Evolutionary conservation across 2,113 vertebrate genomes (phyloP), one percentile per base, ranked within the genome.

Genomic region (Nibea coibor): DNA sequence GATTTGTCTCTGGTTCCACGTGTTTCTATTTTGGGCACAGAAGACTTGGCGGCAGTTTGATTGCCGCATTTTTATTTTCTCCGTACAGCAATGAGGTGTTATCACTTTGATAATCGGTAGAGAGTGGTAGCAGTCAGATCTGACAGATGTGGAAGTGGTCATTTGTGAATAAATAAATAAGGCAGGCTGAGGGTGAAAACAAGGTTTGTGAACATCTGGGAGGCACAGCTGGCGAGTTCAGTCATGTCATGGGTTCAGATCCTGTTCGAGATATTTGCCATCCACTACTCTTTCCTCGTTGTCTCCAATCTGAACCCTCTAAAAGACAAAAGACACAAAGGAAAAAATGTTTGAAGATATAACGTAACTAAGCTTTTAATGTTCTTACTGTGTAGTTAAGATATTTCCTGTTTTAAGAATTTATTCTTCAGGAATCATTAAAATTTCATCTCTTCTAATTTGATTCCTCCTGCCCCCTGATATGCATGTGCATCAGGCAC

Each of bases 401-500:
- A 51, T 39, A 42, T 74, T 50, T 66, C 16, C 43, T 22, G 24
- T 39, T 64, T 51, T 26, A n/a, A 65, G 17, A 58, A 3, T 20
- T 43, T 11, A 50, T 22, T 22, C 11, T 20, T 10, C 50, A 31
- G 51, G 17, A 10, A 77, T 70, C 54, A 15, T 59, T 71, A 15
- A 57, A 61, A 22, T 70, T 65, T 62, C 42, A 0, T 39, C 61
- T 72, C 51, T 53, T 67, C 45, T 28, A 20, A 17, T 68, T 24
- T 58, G 22, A 57, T 16, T n/a, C 64, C 22, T 70, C 20, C 63
- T 65, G 47, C 72, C 64, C 24, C 65, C 77, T 2, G 12, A 4
- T 9, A 2, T 14, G 12, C 45, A 4, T 4, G 14, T 14, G 12
- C 45, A 47, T 20, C 50, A 51, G 17, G 5, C 20, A 22, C 51